A percentile compares a stretch with the other conserved stretches of the same genome.
These are phyloP conservation scores for Hydractinia symbiolongicarpus DNA, from an alignment of 30 jellyfish, hydroid and myxozoan genomes.

Conservation along the genomic window DNA sequence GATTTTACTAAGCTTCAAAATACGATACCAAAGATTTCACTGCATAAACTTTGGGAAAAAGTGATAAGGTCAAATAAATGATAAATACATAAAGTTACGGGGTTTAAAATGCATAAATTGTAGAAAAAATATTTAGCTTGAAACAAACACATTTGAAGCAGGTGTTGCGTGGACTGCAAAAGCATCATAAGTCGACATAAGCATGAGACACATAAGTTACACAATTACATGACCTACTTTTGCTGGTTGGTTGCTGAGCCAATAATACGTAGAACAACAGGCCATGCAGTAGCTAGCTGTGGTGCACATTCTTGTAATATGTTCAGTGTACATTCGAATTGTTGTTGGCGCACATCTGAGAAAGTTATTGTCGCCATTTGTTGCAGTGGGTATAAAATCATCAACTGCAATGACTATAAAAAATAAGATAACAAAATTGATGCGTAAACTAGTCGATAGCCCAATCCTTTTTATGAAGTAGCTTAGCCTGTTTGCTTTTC, in stretches of 20 bases:
- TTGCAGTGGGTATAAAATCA: conserved; percentile 77
- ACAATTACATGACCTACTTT: conserved; percentile 29
- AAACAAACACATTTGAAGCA: too few relatives aligned
- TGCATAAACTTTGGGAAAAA: not conserved
- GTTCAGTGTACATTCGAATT: conserved; percentile 77
- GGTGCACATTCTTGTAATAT: conserved; percentile 78
- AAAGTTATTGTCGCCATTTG: conserved; percentile 69
- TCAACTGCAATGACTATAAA: conserved; percentile 67
- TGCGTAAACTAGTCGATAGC: not conserved
- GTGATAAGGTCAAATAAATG: too few relatives aligned
- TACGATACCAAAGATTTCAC: not conserved
- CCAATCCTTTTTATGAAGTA: not conserved
- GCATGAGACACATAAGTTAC: too few relatives aligned
- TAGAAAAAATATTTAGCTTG: too few relatives aligned
- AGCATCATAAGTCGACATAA: too few relatives aligned
- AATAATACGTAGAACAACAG: conserved; percentile 67
- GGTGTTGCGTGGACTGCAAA: too few relatives aligned
- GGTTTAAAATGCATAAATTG: too few relatives aligned
- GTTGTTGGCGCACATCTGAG: conserved; percentile 85
- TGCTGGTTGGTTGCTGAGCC: conserved; percentile 95
- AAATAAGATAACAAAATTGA: not conserved
- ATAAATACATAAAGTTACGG: too few relatives aligned
- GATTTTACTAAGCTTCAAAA: not conserved
- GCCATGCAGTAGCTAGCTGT: conserved; percentile 83
- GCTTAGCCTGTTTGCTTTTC: too few relatives aligned